These are phyloP conservation scores for Incurvaria masculella DNA, from an alignment of 2,888 invertebrate genomes.

Conservation along the genomic window DNA sequence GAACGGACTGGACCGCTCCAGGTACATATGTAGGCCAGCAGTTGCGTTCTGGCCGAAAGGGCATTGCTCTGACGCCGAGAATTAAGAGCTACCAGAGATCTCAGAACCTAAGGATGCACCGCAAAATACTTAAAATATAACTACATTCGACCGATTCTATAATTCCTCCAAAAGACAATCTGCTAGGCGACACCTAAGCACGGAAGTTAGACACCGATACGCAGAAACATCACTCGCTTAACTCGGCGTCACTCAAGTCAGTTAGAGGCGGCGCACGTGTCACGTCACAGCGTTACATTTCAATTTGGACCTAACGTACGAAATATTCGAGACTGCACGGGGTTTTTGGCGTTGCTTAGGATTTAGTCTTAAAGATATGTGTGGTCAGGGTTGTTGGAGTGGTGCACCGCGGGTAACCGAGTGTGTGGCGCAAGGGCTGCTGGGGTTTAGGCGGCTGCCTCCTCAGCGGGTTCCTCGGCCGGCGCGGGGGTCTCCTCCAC, in stretches of 20 bases:
- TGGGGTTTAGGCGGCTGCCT: slow-evolving; percentile 54
- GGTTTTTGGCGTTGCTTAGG: not conserved
- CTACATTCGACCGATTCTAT: too few species aligned
- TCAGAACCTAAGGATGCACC: too few species aligned
- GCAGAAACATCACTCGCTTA: slow-evolving; percentile 44
- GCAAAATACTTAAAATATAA: too few species aligned
- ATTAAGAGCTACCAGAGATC: too few species aligned
- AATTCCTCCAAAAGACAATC: too few species aligned
- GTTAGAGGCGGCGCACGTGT: slow-evolving; percentile 50
- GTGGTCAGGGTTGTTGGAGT: not conserved
- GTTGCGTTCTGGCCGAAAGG: too few species aligned
- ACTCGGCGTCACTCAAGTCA: slow-evolving; percentile 29
- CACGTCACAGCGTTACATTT: slow-evolving; percentile 36
- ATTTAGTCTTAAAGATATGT: not conserved
- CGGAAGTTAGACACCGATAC: slow-evolving; percentile 41
- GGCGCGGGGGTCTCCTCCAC: slow-evolving; percentile 53
- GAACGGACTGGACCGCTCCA: slow-evolving; percentile 39
- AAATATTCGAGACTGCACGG: too few species aligned
- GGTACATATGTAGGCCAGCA: too few species aligned
- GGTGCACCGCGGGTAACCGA: not conserved
- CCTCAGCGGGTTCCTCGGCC: slow-evolving; percentile 56
- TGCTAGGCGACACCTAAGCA: not conserved
- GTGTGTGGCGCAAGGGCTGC: slow-evolving; percentile 14
- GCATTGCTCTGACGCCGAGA: too few species aligned
- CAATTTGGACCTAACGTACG: too few species aligned